Evolutionary conservation across 1,140 invertebrate species (phyloP).

Genomic region (Lepidurus packardi): DNA sequence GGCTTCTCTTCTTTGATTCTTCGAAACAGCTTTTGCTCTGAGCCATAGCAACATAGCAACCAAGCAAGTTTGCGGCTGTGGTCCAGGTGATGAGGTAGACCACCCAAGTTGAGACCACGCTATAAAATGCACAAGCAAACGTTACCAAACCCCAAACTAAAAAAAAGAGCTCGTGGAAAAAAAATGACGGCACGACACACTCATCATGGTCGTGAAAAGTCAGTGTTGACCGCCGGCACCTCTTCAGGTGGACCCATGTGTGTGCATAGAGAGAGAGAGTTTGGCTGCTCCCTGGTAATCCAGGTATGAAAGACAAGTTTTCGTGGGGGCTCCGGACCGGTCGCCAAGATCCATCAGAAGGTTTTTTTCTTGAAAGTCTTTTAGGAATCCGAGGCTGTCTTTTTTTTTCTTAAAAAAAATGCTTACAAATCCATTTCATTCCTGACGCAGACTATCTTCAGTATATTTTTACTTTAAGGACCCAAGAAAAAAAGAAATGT

Average conservation of each 20-base stretch:
- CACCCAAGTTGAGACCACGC: conserved; percentile 4
- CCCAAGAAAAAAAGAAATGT: background rate
- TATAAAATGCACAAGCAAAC: conserved; percentile 14
- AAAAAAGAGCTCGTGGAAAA: conserved; percentile 1
- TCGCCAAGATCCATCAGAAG: conserved; percentile 16
- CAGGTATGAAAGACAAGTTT: background rate
- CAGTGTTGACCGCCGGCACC: conserved; percentile 20
- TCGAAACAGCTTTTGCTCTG: conserved; percentile 3
- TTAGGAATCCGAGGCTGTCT: background rate
- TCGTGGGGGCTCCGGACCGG: conserved; percentile 15
- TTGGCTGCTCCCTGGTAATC: background rate
- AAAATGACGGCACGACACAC: conserved; percentile 20
- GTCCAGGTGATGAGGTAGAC: conserved; percentile 17
- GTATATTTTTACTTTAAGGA: background rate
- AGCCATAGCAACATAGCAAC: background rate
- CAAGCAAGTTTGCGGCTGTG: background rate
- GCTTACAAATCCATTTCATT: conserved; percentile 11
- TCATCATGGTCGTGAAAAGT: conserved; percentile 15
- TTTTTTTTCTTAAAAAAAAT: background rate
- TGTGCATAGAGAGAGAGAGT: background rate
- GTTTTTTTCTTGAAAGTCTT: background rate
- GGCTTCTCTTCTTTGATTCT: conserved; percentile 16
- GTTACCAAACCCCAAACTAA: conserved; percentile 6
- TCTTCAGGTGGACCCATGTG: conserved; percentile 2
- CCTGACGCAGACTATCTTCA: background rate